Percentiles rank a stretch among this genome's conserved stretches.
These are phyloP conservation scores for Hiodon tergisus DNA, from an alignment of 2,113 vertebrate species.

Conservation along the genomic window DNA sequence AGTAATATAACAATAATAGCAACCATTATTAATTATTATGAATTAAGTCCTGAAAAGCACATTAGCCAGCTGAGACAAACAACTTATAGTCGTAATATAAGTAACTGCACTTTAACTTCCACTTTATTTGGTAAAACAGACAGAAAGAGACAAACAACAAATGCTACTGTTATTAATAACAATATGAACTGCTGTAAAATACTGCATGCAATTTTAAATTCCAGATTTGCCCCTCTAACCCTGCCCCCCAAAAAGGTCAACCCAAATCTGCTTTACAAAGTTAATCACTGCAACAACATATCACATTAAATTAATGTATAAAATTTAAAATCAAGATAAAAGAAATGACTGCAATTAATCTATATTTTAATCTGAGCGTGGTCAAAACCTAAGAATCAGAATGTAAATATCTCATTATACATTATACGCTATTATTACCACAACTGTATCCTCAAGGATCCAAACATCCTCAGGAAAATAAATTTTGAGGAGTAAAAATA, in stretches of 20 bases:
- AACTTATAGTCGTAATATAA: too few species aligned
- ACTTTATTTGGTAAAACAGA: too few species aligned
- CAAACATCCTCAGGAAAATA: background rate
- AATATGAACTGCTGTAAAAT: too few species aligned
- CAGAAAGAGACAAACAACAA: too few species aligned
- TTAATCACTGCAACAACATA: background rate
- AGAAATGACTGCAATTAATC: constrained; percentile 1
- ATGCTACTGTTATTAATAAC: too few species aligned
- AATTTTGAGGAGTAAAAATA: constrained; percentile 1
- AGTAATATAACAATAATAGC: too few species aligned
- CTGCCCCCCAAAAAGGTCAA: background rate
- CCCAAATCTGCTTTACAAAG: background rate
- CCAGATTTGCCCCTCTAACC: too few species aligned
- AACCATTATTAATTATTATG: too few species aligned
- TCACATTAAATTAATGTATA: background rate
- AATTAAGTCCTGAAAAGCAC: too few species aligned
- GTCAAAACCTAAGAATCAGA: constrained; percentile 3
- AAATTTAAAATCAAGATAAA: background rate
- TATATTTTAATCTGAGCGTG: background rate
- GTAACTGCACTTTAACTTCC: too few species aligned
- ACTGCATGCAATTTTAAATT: too few species aligned
- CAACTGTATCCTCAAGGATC: background rate
- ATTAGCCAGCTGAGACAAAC: too few species aligned
- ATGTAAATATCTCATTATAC: constrained; percentile 18
- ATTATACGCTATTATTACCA: background rate